These are phyloP conservation scores for Nemotelus pantherinus DNA, from an alignment of 2,888 invertebrate species.

Conservation along the genomic window DNA sequence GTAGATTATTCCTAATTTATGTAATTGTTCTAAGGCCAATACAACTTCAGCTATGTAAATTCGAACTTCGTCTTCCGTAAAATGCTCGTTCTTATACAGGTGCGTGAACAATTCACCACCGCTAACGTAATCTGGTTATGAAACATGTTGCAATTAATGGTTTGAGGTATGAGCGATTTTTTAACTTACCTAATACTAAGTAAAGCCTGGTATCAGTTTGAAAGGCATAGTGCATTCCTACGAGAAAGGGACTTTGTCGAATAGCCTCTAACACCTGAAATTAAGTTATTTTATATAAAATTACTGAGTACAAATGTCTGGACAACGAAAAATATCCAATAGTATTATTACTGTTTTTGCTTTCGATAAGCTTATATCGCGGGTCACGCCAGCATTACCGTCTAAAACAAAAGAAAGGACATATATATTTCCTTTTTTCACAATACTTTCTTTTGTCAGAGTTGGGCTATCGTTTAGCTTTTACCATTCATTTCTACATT, in stretches of 20 bases:
- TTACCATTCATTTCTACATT: too few relatives aligned
- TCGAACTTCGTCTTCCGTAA: slow-evolving; percentile 88
- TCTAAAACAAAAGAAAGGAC: too few relatives aligned
- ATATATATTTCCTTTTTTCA: too few relatives aligned
- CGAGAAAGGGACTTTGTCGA: slow-evolving; percentile 93
- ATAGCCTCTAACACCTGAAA: slow-evolving; percentile 89
- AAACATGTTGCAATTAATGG: not conserved
- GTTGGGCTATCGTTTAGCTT: too few relatives aligned
- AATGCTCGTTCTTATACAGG: slow-evolving; percentile 92
- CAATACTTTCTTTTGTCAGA: too few relatives aligned
- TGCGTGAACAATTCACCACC: slow-evolving; percentile 98
- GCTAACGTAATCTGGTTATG: slow-evolving; percentile 87
- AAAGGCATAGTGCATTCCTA: slow-evolving; percentile 97
- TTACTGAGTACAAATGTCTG: too few relatives aligned
- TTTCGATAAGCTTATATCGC: too few relatives aligned
- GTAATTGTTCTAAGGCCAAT: slow-evolving; percentile 92
- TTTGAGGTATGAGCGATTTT: too few relatives aligned
- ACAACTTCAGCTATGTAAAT: slow-evolving; percentile 97
- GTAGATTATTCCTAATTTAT: slow-evolving; percentile 97
- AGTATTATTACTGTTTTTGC: too few relatives aligned
- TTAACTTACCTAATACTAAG: slow-evolving; percentile 86
- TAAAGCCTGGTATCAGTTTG: slow-evolving; percentile 97
- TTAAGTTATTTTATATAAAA: slow-evolving; percentile 48
- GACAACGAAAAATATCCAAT: too few relatives aligned
- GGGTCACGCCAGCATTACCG: too few relatives aligned